A percentile compares a stretch with the other conserved stretches of the same genome.
Conservation (phyloP, 2,888 invertebrate genomes). For the Drosophila kambysellisi region DNA sequence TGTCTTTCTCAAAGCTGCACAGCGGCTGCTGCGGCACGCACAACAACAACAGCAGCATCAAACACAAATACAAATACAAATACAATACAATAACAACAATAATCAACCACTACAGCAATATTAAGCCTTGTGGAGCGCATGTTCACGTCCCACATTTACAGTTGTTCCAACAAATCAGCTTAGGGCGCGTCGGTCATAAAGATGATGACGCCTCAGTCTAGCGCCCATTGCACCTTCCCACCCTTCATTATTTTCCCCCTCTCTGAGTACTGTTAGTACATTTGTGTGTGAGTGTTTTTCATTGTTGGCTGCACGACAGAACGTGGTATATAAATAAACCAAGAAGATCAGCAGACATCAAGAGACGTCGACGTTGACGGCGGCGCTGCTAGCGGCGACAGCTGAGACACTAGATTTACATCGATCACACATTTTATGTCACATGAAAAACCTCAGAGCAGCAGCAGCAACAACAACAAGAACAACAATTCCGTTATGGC, state of each 20-base stretch:
- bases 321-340: constrained; percentile 70
- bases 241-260: not conserved
- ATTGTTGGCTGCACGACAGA: constrained; percentile 32
- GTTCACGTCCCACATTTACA: constrained; percentile 63
- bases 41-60: constrained; percentile 32
- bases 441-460: constrained; percentile 60
- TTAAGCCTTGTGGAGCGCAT: constrained; percentile 43
- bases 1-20: constrained; percentile 42
- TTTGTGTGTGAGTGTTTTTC: constrained; percentile 9
- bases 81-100: constrained; percentile 20
- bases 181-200: constrained; percentile 29
- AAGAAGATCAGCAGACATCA: constrained; percentile 71
- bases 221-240: constrained; percentile 18
- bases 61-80: not conserved
- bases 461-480: constrained; percentile 16
- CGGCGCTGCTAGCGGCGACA: constrained; percentile 49
- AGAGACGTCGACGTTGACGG: constrained; percentile 22
- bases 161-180: constrained; percentile 72
- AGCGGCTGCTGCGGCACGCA: constrained; percentile 57
- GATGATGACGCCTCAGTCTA: constrained; percentile 46
- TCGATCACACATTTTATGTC: constrained; percentile 82
- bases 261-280: constrained; percentile 1
- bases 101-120: constrained; percentile 43
- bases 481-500: constrained; percentile 52
- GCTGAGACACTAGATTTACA: constrained; percentile 76